phyloP scores from a whole-genome alignment of 1,140 invertebrate genomes.

The Sipha flava region DNA sequence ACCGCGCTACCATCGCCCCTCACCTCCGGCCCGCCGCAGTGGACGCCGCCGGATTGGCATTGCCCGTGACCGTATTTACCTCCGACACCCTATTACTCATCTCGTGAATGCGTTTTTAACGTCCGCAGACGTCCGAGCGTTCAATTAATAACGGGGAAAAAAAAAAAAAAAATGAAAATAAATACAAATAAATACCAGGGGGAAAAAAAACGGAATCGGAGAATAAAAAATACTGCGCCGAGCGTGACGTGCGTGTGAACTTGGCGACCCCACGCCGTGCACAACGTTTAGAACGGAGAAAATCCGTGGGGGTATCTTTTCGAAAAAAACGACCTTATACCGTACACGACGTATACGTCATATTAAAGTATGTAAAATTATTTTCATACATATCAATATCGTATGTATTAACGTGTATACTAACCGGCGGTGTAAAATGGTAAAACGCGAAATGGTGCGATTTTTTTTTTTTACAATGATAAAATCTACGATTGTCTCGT shows the following conservation, averaged over 20 bases:
- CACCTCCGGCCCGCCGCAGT: neutral
- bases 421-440: too few species aligned
- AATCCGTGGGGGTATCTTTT: neutral
- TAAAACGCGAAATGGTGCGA: neutral
- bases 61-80: constrained; percentile 3
- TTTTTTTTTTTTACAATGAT: neutral
- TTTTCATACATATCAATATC: too few species aligned
- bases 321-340: neutral
- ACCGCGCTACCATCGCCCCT: neutral
- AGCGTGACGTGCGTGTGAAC: constrained; percentile 5
- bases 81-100: constrained; percentile 13
- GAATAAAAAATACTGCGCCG: neutral
- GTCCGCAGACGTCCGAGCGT: neutral
- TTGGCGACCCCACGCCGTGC: neutral
- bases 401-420: too few species aligned
- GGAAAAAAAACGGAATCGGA: neutral
- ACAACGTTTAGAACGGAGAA: neutral
- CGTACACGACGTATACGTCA: too few species aligned
- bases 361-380: too few species aligned
- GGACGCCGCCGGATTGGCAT: neutral
- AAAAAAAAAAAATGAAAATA: neutral
- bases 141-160: neutral
- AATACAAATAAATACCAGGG: neutral
- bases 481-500: neutral
- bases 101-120: neutral